Evolutionary conservation across 2,113 vertebrate genomes (phyloP), one percentile per base, ranked within the genome.

Genomic region (Trinectes maculatus): DNA sequence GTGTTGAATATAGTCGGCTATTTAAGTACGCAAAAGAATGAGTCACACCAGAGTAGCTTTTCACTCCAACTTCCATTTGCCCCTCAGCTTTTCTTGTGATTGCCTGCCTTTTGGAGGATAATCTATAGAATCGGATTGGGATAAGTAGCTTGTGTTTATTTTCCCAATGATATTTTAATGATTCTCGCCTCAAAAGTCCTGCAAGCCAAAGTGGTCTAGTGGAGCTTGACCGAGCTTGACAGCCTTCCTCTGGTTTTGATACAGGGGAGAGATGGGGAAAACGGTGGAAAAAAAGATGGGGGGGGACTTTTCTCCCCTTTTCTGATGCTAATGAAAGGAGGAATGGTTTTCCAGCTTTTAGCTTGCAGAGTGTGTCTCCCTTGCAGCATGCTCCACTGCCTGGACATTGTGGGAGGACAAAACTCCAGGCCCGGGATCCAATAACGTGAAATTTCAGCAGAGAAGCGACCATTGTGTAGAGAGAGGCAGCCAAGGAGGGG

Each of bases 381-480:
- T 80, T 91, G 89, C 91, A 91, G 90, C 90, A 92, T 93, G 92
- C 91, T 92, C 91, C 74, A 89, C 89, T 93, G 92, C 91, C 83
- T 91, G 89, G 90, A 91, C 89, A 92, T 92, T 92, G 92, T 93
- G 88, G 87, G 91, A 91, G 89, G 86, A 93, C 91, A 92, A 93
- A 93, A 92, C 90, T 92, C 82, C 78, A 82, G 86, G 87, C 91
- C 86, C 78, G 77, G 90, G 90, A 93, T 93, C 92, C 91, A 93
- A 91, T 92, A 92, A 93, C 91, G 90, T 92, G 92, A 92, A 92
- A 93, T 92, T 92, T 92, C 92, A 92, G 88, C 88, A 92, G 92
- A 93, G 91, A 92, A 92, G 89, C 89, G 36, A 85, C 90, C 91
- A 92, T 93, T 93, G 92, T 92, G 86, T 90, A 71, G 83, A 76